Percentiles rank a stretch among this genome's conserved stretches.
Conservation (phyloP, 1,140 invertebrate species). For the Zaprionus lachaisei region DNA sequence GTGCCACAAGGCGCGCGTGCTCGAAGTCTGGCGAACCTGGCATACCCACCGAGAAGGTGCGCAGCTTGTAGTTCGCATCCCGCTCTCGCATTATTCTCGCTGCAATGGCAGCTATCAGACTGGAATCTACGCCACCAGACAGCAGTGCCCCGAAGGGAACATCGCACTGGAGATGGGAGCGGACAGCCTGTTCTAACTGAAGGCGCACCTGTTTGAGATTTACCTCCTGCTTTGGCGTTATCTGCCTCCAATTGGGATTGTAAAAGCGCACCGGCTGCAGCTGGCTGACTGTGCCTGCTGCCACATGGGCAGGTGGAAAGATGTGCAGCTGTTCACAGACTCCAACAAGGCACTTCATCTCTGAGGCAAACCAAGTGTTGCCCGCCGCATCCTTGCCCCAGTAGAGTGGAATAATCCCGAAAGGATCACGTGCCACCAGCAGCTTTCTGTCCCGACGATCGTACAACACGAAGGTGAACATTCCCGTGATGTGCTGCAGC, state of each 20-base stretch:
- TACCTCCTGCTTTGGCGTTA: conserved; percentile 41
- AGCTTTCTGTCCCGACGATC: conserved; percentile 89
- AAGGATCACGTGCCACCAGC: conserved; percentile 93
- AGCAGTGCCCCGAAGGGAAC: conserved; percentile 85
- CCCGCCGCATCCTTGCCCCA: conserved; percentile 85
- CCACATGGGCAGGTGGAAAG: conserved; percentile 62
- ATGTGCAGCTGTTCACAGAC: conserved; percentile 54
- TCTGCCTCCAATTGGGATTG: conserved; percentile 49
- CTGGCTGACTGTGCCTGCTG: conserved; percentile 45
- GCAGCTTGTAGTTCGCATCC: conserved; percentile 74
- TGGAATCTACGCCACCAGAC: conserved; percentile 94
- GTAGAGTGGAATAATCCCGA: conserved; percentile 91
- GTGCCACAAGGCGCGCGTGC: conserved; percentile 92
- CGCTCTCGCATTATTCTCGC: conserved; percentile 85
- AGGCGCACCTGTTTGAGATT: conserved; percentile 49
- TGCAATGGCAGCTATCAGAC: conserved; percentile 91
- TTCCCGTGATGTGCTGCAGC: conserved; percentile 89
- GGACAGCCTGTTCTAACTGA: conserved; percentile 61
- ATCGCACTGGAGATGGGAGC: conserved; percentile 72
- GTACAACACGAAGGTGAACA: conserved; percentile 93
- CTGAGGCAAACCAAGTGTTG: conserved; percentile 70
- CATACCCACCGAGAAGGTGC: conserved; percentile 95
- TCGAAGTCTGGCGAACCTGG: conserved; percentile 92
- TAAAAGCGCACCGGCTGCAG: conserved; percentile 48
- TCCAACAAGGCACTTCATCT: conserved; percentile 71